phyloP scores from a whole-genome alignment of 1,140 invertebrate species.

The Drosophila mojavensis region DNA sequence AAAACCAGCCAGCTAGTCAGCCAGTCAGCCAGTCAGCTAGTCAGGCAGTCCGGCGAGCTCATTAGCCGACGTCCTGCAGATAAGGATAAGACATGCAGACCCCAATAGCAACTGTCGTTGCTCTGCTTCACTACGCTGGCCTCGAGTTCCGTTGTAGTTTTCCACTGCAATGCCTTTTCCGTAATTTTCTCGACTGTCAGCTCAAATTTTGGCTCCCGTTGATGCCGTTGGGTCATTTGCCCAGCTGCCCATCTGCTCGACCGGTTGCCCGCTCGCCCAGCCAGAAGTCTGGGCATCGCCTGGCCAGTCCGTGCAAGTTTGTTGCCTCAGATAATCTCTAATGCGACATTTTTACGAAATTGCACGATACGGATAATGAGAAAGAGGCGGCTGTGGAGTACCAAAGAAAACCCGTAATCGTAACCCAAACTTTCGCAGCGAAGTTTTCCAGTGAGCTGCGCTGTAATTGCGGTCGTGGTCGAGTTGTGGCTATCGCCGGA shows the following conservation, averaged over 20 bases:
- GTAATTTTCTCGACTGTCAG: conserved; percentile 81
- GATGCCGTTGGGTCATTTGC: conserved; percentile 73
- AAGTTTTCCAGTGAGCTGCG: conserved; percentile 52
- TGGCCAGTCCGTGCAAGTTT: conserved; percentile 68
- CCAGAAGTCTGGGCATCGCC: not conserved
- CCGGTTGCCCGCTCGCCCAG: conserved; percentile 12
- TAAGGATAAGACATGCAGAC: conserved; percentile 58
- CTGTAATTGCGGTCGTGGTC: conserved; percentile 60
- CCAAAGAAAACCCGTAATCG: not conserved
- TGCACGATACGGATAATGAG: conserved; percentile 81
- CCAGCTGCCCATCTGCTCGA: conserved; percentile 38
- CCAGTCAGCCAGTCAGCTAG: not conserved
- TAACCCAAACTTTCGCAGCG: conserved; percentile 10
- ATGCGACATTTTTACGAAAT: conserved; percentile 83
- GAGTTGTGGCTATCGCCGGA: conserved; percentile 23
- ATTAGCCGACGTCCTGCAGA: conserved; percentile 69
- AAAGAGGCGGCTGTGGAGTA: conserved; percentile 60
- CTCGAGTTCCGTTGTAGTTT: conserved; percentile 55
- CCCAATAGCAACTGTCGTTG: conserved; percentile 23
- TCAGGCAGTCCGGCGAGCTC: conserved; percentile 54
- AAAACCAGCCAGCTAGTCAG: not conserved
- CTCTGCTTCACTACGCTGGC: conserved; percentile 21
- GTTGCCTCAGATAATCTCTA: conserved; percentile 81
- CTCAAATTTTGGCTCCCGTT: conserved; percentile 72
- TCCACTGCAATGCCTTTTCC: conserved; percentile 78